Evolutionary conservation across 2,888 invertebrate genomes (phyloP).

Genomic region (Eucriotettix oculatus): DNA sequence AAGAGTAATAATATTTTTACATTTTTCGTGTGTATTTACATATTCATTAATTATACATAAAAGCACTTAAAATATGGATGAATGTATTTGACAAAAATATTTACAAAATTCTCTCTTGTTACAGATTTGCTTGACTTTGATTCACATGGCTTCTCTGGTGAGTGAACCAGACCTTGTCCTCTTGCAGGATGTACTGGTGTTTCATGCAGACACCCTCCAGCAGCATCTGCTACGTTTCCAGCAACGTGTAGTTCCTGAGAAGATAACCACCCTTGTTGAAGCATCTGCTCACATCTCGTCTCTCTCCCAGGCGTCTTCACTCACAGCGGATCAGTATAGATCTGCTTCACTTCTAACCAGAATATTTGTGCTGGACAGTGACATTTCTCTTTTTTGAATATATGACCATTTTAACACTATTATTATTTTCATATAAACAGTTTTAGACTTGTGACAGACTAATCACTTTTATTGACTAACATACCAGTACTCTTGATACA

Average conservation of each 20-base stretch:
- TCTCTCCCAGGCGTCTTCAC: slow-evolving; percentile 1
- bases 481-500: too few species aligned
- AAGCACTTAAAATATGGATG: too few species aligned
- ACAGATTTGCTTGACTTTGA: slow-evolving; percentile 55
- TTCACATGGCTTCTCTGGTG: slow-evolving; percentile 48
- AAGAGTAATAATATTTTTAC: too few species aligned
- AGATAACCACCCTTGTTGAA: slow-evolving; percentile 19
- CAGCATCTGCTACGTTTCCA: slow-evolving; percentile 24
- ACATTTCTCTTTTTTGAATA: too few species aligned
- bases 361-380: too few species aligned
- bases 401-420: too few species aligned
- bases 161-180: slow-evolving; percentile 37
- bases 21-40: too few species aligned
- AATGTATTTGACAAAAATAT: slow-evolving; percentile 4
- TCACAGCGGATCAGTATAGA: slow-evolving; percentile 6
- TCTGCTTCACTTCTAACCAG: slow-evolving; percentile 2
- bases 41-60: too few species aligned
- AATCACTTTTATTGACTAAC: too few species aligned
- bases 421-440: too few species aligned
- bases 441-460: too few species aligned
- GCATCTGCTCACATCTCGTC: slow-evolving; percentile 4
- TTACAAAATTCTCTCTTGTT: slow-evolving; percentile 18
- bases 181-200: slow-evolving; percentile 32
- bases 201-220: slow-evolving; percentile 27
- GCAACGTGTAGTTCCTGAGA: slow-evolving; percentile 27